Evolutionary conservation across 2,797 vertebrate genomes (phyloP).

Genomic region (Sebastes ruberrimus): DNA sequence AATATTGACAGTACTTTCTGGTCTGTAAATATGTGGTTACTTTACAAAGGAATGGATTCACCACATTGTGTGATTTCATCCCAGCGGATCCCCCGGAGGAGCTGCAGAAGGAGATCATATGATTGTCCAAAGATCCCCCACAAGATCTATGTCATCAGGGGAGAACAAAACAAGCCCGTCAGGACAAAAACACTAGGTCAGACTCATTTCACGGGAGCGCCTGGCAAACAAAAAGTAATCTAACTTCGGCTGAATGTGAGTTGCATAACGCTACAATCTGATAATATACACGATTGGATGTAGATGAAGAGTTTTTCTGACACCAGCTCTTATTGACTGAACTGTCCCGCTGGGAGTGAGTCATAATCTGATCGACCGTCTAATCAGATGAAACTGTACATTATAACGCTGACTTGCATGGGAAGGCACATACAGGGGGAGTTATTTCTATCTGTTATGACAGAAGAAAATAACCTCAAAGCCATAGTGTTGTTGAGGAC

Average conservation of each 20-base stretch:
- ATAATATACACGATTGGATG: slow-evolving; percentile 24
- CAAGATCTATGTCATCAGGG: slow-evolving; percentile 49
- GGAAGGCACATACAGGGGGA: background rate
- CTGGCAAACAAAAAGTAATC: slow-evolving; percentile 33
- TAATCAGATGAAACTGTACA: slow-evolving; percentile 7
- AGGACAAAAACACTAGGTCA: background rate
- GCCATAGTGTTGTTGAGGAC: background rate
- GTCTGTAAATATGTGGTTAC: slow-evolving; percentile 5
- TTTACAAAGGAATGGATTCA: slow-evolving; percentile 36
- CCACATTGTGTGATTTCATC: slow-evolving; percentile 20
- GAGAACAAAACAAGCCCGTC: slow-evolving; percentile 15
- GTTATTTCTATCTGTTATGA: background rate
- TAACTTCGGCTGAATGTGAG: background rate
- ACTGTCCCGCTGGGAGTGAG: background rate
- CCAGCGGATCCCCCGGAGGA: slow-evolving; percentile 21
- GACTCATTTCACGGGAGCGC: background rate
- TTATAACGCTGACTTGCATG: background rate
- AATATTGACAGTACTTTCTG: background rate
- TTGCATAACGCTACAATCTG: slow-evolving; percentile 13
- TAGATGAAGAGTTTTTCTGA: slow-evolving; percentile 6
- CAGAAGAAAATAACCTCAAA: background rate
- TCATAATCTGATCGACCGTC: slow-evolving; percentile 10
- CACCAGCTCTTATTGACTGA: slow-evolving; percentile 6
- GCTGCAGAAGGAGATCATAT: slow-evolving; percentile 61
- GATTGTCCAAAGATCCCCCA: slow-evolving; percentile 58